Percentiles rank a stretch among this genome's conserved stretches.
phyloP scores from a whole-genome alignment of 2,888 invertebrate species.

The Mechanitis mazaeus region DNA sequence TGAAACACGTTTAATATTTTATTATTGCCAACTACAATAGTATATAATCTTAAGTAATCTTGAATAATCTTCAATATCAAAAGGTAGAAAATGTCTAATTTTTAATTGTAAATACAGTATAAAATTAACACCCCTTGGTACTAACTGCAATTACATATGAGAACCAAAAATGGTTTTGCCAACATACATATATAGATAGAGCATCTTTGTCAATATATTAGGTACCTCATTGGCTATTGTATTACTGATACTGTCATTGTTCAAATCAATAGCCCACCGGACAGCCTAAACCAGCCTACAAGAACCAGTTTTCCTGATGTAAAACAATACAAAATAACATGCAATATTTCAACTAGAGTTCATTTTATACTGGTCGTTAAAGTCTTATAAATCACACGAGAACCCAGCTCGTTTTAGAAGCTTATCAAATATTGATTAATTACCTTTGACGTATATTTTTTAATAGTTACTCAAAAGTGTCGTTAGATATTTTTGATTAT shows the following conservation, averaged over 20 bases:
- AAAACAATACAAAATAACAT: slow-evolving; percentile 12
- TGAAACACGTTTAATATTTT: too few species aligned
- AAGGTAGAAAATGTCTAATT: too few species aligned
- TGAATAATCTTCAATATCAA: too few species aligned
- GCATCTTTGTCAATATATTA: slow-evolving; percentile 12
- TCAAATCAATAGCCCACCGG: slow-evolving; percentile 18
- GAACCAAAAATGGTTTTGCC: too few species aligned
- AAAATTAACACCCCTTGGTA: too few species aligned
- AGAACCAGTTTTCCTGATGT: neutral
- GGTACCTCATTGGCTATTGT: slow-evolving; percentile 23
- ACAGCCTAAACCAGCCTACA: slow-evolving; percentile 15
- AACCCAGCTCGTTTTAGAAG: slow-evolving; percentile 57
- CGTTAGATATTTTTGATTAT: slow-evolving; percentile 17
- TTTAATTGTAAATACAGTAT: too few species aligned
- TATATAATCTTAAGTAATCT: too few species aligned
- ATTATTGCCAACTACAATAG: too few species aligned
- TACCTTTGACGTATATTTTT: slow-evolving; percentile 62
- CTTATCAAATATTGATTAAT: slow-evolving; percentile 72
- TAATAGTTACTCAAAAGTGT: slow-evolving; percentile 33
- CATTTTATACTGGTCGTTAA: slow-evolving; percentile 31
- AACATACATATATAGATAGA: slow-evolving; percentile 7
- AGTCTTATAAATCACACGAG: slow-evolving; percentile 60
- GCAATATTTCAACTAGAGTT: slow-evolving; percentile 13
- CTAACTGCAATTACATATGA: too few species aligned
- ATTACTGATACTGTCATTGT: slow-evolving; percentile 20